A percentile compares a stretch with the other conserved stretches of the same genome.
These are phyloP conservation scores for Meloidogyne chitwoodi DNA, from an alignment of 1,140 invertebrate species.

Conservation along the genomic window DNA sequence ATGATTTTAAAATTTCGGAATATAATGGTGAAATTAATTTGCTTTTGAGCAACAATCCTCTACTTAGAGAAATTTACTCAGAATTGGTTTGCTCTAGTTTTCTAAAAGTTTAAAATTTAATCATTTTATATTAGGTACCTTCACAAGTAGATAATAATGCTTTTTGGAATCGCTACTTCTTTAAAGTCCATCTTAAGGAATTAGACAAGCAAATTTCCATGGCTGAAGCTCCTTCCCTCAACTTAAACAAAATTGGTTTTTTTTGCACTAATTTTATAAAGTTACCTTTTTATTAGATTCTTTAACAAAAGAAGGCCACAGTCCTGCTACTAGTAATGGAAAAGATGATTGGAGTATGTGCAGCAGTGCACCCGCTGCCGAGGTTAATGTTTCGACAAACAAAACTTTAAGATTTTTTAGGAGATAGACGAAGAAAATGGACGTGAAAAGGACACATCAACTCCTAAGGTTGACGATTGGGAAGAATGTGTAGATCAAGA, in stretches of 20 bases:
- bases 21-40: slow-evolving; percentile 54
- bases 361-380: slow-evolving; percentile 23
- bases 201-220: slow-evolving; percentile 27
- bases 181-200: slow-evolving; percentile 46
- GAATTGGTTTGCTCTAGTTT: slow-evolving; percentile 25
- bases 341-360: slow-evolving; percentile 37
- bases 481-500: slow-evolving; percentile 18
- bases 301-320: neutral
- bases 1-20: slow-evolving; percentile 47
- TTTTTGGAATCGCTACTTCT: slow-evolving; percentile 54
- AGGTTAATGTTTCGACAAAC: neutral
- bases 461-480: slow-evolving; percentile 17
- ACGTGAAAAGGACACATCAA: slow-evolving; percentile 5
- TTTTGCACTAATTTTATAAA: neutral
- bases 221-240: neutral
- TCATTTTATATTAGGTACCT: too few relatives aligned
- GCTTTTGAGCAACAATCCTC: slow-evolving; percentile 44
- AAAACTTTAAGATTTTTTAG: neutral
- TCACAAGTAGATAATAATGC: slow-evolving; percentile 46
- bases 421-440: neutral
- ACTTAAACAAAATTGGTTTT: neutral
- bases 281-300: neutral
- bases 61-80: slow-evolving; percentile 46
- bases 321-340: slow-evolving; percentile 24
- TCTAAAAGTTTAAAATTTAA: slow-evolving; percentile 19